These are phyloP conservation scores for Thunnus maccoyii DNA, from an alignment of 2,113 vertebrate species.

Conservation along the genomic window DNA sequence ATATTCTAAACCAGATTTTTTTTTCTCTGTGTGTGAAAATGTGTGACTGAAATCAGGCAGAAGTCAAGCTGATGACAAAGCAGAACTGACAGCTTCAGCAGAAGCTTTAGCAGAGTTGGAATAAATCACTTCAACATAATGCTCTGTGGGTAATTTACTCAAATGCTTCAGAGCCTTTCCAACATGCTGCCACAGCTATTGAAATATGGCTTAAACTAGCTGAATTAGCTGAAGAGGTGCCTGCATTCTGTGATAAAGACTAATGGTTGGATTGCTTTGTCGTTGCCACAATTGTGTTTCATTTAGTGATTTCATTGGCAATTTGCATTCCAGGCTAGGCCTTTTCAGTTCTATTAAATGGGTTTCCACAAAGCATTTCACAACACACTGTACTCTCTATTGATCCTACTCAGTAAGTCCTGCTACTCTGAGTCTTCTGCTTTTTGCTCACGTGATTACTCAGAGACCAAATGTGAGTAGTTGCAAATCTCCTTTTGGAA, in stretches of 20 bases:
- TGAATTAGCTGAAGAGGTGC: conserved; percentile 49
- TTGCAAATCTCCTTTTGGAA: background rate
- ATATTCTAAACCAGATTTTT: background rate
- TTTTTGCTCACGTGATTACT: background rate
- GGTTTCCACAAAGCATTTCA: conserved; percentile 17
- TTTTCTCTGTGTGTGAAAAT: background rate
- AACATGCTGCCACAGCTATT: conserved; percentile 23
- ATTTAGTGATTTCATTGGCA: conserved; percentile 24
- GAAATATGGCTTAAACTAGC: conserved; percentile 46
- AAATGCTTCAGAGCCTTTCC: conserved; percentile 46
- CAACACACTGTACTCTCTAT: conserved; percentile 4
- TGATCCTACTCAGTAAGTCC: conserved; percentile 21
- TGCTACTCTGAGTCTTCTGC: background rate
- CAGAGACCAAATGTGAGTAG: background rate
- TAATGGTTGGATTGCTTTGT: conserved; percentile 17
- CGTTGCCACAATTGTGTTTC: conserved; percentile 24
- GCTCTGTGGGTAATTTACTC: conserved; percentile 54
- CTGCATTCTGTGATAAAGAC: conserved; percentile 42
- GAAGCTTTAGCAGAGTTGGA: conserved; percentile 44
- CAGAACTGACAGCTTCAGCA: conserved; percentile 43
- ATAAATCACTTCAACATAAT: conserved; percentile 68
- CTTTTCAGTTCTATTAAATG: conserved; percentile 7
- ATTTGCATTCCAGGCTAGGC: conserved; percentile 7
- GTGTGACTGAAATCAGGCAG: background rate
- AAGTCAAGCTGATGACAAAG: conserved; percentile 67